Percentiles rank a stretch among this genome's conserved stretches.
phyloP scores from a whole-genome alignment of 1,140 invertebrate species.

The Zaprionus davidi region DNA sequence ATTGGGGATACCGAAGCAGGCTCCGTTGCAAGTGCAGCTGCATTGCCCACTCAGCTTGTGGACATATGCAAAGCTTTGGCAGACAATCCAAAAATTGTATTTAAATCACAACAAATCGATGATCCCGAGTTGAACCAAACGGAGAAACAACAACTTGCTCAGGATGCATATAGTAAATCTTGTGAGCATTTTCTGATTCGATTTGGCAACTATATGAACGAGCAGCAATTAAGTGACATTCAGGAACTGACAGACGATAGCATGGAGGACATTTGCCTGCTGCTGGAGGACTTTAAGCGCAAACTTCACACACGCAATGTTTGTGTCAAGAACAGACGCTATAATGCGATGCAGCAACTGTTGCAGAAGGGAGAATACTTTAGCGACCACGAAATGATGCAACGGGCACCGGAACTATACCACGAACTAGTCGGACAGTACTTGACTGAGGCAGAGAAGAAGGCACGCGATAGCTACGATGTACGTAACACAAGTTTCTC shows the following conservation, averaged over 20 bases:
- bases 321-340: conserved; percentile 92
- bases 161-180: conserved; percentile 88
- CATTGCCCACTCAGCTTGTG: conserved; percentile 45
- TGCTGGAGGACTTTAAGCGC: conserved; percentile 86
- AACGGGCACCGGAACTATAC: conserved; percentile 94
- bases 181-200: conserved; percentile 89
- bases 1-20: conserved; percentile 21
- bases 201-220: conserved; percentile 90
- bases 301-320: conserved; percentile 85
- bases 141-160: conserved; percentile 90
- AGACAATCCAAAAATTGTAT: conserved; percentile 85
- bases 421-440: conserved; percentile 95
- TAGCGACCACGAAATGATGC: conserved; percentile 96
- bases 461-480: conserved; percentile 86
- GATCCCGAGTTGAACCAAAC: conserved; percentile 88
- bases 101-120: conserved; percentile 91
- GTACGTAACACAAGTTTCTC: conserved; percentile 88
- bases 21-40: not conserved
- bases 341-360: conserved; percentile 91
- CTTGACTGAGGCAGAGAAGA: conserved; percentile 90
- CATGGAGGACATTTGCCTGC: conserved; percentile 87
- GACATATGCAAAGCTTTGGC: conserved; percentile 68
- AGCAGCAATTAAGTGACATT: conserved; percentile 89
- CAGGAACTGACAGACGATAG: conserved; percentile 78
- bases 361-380: conserved; percentile 92